Base-by-base conservation (phyloP, 2,888 invertebrate genomes). In the Tenthredo livida region DNA sequence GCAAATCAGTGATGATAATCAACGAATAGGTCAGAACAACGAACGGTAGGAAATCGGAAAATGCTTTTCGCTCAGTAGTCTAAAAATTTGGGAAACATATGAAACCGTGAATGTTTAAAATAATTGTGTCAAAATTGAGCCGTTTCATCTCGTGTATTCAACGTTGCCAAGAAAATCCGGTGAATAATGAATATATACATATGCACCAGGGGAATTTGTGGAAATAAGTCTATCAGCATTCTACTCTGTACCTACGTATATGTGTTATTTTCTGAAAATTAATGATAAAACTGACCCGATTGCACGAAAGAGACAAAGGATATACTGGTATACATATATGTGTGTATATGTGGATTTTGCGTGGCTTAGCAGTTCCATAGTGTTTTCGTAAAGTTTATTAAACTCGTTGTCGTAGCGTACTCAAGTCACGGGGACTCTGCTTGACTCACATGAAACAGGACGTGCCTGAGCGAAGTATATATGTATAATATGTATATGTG, bases 361-460 rank as follows among this genome's bases (percentile, higher is more conserved):
- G 33, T 33, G 33, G 33, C 67, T 67, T 33, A 67, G 67, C 67
- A 67, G 6, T 15, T 17, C 17, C 67, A 17, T 25, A 15, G 29
- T 5, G 33, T 67, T 67, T 67, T 67, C 70, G 43, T 70, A 9
- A 25, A 70, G 43, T 70, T 83, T 67, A 65, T 10, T 80, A 61
- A 80, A 61, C 77, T 29, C 61, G 61, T 65, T 47, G 65, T n/a
- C 33, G 50, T 12, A 73, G 43, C 15, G 25, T 61, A 80, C 67
- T 83, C 83, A 50, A 83, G 83, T 83, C 83, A 67, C 83, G 83
- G 83, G 83, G 70, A 67, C 67, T 67, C 17, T 50, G 83, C 65
- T 83, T 83, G 83, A 83, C 83, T 83, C 83, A 83, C 80, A 58
- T 29, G 83, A 40, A 29, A 61, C 80, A 78, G 80, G 61, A 80